phyloP scores from a whole-genome alignment of 2,888 invertebrate genomes.

The Xanthorhoe designata region DNA sequence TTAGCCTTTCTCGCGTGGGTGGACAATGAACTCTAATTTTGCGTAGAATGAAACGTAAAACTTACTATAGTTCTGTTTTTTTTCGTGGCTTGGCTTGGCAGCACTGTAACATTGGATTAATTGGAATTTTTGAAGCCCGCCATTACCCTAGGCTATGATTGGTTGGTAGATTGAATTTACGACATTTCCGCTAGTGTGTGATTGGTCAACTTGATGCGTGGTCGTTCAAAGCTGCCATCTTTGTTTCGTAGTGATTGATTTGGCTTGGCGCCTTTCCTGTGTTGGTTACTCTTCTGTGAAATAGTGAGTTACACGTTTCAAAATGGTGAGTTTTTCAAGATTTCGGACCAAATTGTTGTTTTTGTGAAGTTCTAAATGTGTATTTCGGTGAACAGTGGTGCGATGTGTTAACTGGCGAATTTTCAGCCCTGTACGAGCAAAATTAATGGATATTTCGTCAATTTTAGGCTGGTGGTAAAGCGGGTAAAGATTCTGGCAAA shows the following conservation, averaged over 20 bases:
- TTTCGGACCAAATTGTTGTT: conserved; percentile 68
- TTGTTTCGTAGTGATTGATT: conserved; percentile 74
- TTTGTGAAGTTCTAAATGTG: conserved; percentile 64
- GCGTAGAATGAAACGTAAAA: conserved; percentile 18
- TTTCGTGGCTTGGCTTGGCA: conserved; percentile 69
- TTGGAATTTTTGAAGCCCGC: conserved; percentile 53
- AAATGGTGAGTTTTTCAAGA: conserved; percentile 86
- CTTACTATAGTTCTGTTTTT: conserved; percentile 35
- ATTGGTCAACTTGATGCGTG: conserved; percentile 64
- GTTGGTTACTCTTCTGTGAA: conserved; percentile 77
- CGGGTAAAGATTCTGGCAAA: conserved; percentile 99
- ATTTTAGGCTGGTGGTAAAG: conserved; percentile 99
- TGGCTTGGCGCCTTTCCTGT: conserved; percentile 85
- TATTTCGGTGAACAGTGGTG: conserved; percentile 66
- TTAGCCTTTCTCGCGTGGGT: too few relatives aligned
- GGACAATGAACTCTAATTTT: too few relatives aligned
- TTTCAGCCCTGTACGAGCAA: conserved; percentile 83
- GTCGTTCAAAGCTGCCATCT: conserved; percentile 74
- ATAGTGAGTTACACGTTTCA: conserved; percentile 84
- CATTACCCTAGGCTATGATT: conserved; percentile 61
- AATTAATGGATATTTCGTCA: conserved; percentile 84
- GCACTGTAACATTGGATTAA: conserved; percentile 52
- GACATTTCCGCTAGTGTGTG: conserved; percentile 65
- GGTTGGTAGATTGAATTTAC: conserved; percentile 56
- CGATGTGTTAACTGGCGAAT: conserved; percentile 82